Evolutionary conservation across 2,888 invertebrate genomes (phyloP).

Genomic region (Calameuta idolon): DNA sequence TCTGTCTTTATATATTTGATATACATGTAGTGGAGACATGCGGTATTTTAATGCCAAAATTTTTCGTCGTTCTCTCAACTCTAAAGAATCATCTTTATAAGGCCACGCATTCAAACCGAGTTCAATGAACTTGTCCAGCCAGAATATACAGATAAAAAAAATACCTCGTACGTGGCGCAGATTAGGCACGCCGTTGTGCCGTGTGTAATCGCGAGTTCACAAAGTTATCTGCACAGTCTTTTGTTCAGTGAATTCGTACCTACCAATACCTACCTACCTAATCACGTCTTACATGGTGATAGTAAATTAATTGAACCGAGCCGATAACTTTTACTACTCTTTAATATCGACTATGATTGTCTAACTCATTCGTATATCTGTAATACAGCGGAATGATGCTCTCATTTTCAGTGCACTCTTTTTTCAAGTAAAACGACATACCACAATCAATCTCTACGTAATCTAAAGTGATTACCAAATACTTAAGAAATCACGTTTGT

Average conservation of each 20-base stretch:
- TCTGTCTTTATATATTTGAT: not conserved
- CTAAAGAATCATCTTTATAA: not conserved
- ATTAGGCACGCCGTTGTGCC: conserved; percentile 25
- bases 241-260: conserved; percentile 29
- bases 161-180: conserved; percentile 40
- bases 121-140: conserved; percentile 24
- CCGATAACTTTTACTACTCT: not conserved
- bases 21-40: not conserved
- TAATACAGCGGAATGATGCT: not conserved
- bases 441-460: not conserved
- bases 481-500: not conserved
- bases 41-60: not conserved
- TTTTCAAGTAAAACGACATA: not conserved
- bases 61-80: not conserved
- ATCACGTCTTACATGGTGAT: not conserved
- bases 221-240: conserved; percentile 33
- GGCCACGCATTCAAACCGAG: not conserved
- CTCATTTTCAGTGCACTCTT: not conserved
- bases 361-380: not conserved
- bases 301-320: not conserved
- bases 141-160: conserved; percentile 52
- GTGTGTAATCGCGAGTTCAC: conserved; percentile 12
- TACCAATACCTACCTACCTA: not conserved
- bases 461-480: conserved; percentile 4
- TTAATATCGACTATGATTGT: not conserved